Percentiles rank a stretch among this genome's conserved stretches.
phyloP scores from a whole-genome alignment of 2,113 vertebrate species.

The Eclectus roratus region DNA sequence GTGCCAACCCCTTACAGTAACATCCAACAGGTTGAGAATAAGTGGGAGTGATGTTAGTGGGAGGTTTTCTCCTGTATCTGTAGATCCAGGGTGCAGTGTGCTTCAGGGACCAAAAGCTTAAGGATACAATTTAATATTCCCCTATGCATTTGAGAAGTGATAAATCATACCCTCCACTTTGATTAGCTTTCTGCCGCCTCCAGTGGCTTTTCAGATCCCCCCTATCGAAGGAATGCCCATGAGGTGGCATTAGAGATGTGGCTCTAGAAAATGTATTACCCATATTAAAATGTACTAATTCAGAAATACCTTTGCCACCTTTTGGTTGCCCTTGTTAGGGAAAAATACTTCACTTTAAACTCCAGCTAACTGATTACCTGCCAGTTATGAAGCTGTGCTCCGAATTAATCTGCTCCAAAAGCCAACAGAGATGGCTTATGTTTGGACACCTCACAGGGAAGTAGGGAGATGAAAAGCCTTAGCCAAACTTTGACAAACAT shows the following conservation, averaged over 20 bases:
- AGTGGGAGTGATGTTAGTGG: neutral
- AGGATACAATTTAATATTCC: neutral
- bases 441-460: conserved; percentile 23
- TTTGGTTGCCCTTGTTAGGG: neutral
- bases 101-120: neutral
- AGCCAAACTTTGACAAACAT: conserved; percentile 33
- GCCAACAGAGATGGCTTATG: neutral
- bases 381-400: neutral
- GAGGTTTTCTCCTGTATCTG: neutral
- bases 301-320: neutral
- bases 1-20: neutral
- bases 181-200: neutral
- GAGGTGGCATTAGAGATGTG: neutral
- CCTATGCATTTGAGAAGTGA: neutral
- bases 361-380: conserved; percentile 19
- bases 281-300: neutral
- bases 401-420: conserved; percentile 45
- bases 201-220: neutral
- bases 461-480: conserved; percentile 43
- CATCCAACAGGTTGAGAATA: neutral
- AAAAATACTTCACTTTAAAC: neutral
- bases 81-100: neutral
- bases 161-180: neutral
- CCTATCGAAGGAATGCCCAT: neutral
- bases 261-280: neutral